Evolutionary conservation across 2,797 vertebrate genomes (phyloP).

Genomic region (Malurus splendens): DNA sequence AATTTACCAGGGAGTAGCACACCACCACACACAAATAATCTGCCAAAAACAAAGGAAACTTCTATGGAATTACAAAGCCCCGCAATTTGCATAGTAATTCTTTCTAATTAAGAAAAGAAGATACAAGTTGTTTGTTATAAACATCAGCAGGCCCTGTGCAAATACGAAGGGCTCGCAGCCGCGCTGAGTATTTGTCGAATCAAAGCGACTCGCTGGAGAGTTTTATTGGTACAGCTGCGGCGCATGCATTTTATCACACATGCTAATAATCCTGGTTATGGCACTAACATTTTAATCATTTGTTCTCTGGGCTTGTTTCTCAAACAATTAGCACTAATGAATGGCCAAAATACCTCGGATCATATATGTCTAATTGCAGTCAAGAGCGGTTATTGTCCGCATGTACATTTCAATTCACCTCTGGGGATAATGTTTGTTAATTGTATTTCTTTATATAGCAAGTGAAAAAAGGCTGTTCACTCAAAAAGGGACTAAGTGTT

Average conservation of each 20-base stretch:
- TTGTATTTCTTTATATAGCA: constrained; percentile 80
- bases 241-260: constrained; percentile 70
- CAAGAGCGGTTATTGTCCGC: constrained; percentile 74
- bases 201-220: constrained; percentile 58
- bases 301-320: constrained; percentile 79
- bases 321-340: constrained; percentile 87
- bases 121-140: constrained; percentile 74
- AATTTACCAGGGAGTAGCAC: neutral
- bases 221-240: constrained; percentile 69
- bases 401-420: constrained; percentile 81
- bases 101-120: constrained; percentile 75
- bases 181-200: constrained; percentile 62
- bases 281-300: constrained; percentile 81
- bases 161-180: constrained; percentile 64
- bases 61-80: constrained; percentile 62
- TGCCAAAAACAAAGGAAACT: constrained; percentile 50
- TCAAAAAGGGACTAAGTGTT: constrained; percentile 81
- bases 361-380: constrained; percentile 86
- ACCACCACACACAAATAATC: constrained; percentile 48
- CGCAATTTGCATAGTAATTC: constrained; percentile 72
- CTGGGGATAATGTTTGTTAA: constrained; percentile 84
- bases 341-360: constrained; percentile 81
- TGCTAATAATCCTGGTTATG: constrained; percentile 78
- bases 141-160: constrained; percentile 71
- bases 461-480: constrained; percentile 71